phyloP scores from a whole-genome alignment of 2,888 invertebrate genomes.

The Polylopha cassiicola region DNA sequence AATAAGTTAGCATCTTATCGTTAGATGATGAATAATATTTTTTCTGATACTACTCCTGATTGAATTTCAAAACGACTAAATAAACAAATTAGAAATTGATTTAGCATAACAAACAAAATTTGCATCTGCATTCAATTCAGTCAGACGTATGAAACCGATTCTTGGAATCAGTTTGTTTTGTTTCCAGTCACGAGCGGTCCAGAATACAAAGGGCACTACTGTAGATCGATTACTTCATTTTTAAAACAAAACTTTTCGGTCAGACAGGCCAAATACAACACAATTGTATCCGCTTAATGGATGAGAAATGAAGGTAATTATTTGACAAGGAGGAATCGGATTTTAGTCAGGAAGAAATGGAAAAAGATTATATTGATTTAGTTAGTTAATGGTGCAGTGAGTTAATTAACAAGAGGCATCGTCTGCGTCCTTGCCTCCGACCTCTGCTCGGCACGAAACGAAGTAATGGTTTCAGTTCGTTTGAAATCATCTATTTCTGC shows the following conservation, averaged over 20 bases:
- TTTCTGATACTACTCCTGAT: no score
- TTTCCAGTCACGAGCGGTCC: constrained; percentile 24
- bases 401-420: constrained; percentile 11
- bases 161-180: constrained; percentile 28
- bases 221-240: constrained; percentile 6
- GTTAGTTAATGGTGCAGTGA: no score
- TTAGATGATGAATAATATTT: no score
- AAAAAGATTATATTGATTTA: no score
- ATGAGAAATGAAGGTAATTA: no score
- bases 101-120: constrained; percentile 5
- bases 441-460: constrained; percentile 12
- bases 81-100: no score
- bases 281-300: no score
- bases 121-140: constrained; percentile 10
- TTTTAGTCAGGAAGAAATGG: no score
- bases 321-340: no score
- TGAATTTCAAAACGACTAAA: no score
- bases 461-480: constrained; percentile 21
- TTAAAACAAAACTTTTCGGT: constrained; percentile 3
- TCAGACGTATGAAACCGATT: constrained; percentile 18
- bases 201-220: constrained; percentile 13
- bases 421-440: constrained; percentile 15
- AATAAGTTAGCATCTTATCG: no score
- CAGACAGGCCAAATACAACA: no score
- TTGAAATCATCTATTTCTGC: constrained; percentile 17